Percentiles rank a stretch among this genome's conserved stretches.
phyloP scores from a whole-genome alignment of 2,113 vertebrate species.

The Tretioscincus oriximinensis region DNA sequence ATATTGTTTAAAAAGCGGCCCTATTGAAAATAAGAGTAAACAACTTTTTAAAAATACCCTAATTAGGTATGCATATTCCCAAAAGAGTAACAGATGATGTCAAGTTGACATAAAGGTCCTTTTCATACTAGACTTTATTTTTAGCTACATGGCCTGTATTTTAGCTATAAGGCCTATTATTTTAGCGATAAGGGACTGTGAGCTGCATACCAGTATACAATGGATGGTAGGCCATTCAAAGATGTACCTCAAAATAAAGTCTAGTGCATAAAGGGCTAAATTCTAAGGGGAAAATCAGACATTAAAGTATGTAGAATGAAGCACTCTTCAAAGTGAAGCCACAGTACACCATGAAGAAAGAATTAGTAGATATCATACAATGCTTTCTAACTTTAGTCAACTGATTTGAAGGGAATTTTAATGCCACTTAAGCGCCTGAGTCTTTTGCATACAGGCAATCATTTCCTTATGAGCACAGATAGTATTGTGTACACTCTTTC shows the following conservation, averaged over 20 bases:
- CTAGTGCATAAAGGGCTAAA: no score
- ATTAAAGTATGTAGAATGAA: conserved; percentile 24
- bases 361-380: conserved; percentile 42
- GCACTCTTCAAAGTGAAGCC: conserved; percentile 7
- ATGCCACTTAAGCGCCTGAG: not conserved
- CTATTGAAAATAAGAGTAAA: conserved; percentile 37
- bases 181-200: no score
- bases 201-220: no score
- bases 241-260: no score
- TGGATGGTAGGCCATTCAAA: no score
- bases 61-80: conserved; percentile 44
- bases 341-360: conserved; percentile 14
- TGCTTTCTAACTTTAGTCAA: not conserved
- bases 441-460: conserved; percentile 29
- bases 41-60: conserved; percentile 44
- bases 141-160: no score
- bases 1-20: conserved; percentile 45
- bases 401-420: not conserved
- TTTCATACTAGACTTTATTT: no score
- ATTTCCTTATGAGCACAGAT: conserved; percentile 1
- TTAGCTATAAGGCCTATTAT: no score
- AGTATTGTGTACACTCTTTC: not conserved
- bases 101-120: conserved; percentile 46
- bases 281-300: conserved; percentile 40
- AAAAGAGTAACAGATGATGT: conserved; percentile 39